Evolutionary conservation across 2,797 vertebrate species (phyloP).

Genomic region (Hoplostethus mediterraneus): DNA sequence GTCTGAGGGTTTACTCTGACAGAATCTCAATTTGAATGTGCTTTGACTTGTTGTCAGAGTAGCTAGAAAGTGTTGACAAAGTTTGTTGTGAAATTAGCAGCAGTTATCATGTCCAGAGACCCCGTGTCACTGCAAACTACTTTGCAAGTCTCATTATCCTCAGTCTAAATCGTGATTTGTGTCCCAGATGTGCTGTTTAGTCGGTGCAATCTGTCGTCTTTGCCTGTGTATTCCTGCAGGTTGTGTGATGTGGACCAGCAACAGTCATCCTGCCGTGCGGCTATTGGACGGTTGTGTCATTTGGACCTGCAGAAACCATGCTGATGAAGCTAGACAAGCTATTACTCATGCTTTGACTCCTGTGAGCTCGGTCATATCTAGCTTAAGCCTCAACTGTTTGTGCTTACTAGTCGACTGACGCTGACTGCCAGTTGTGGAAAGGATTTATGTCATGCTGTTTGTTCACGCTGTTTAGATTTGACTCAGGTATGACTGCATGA

Average conservation of each 20-base stretch:
- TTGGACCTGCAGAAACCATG: not conserved
- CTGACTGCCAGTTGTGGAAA: not conserved
- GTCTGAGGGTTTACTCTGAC: conserved; percentile 59
- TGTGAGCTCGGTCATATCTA: conserved; percentile 10
- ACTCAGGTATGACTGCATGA: conserved; percentile 20
- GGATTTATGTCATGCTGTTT: conserved; percentile 3
- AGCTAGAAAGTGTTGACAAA: conserved; percentile 42
- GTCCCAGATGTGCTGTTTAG: not conserved
- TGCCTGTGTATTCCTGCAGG: not conserved
- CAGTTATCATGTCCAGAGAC: conserved; percentile 24
- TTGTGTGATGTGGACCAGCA: conserved; percentile 3
- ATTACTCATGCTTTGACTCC: not conserved
- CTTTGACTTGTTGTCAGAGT: conserved; percentile 40
- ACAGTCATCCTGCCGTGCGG: not conserved
- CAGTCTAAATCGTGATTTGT: not conserved
- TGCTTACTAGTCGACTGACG: not conserved
- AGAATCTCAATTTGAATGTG: conserved; percentile 62
- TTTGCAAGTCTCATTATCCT: not conserved
- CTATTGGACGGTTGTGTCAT: not conserved
- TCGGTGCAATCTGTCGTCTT: not conserved
- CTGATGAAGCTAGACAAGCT: not conserved
- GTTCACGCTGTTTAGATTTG: conserved; percentile 1
- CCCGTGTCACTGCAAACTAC: conserved; percentile 1
- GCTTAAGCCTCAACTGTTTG: not conserved
- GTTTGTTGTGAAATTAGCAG: conserved; percentile 41